Conservation (phyloP, 2,113 vertebrate genomes). For the Romanogobio albipinnatus region DNA sequence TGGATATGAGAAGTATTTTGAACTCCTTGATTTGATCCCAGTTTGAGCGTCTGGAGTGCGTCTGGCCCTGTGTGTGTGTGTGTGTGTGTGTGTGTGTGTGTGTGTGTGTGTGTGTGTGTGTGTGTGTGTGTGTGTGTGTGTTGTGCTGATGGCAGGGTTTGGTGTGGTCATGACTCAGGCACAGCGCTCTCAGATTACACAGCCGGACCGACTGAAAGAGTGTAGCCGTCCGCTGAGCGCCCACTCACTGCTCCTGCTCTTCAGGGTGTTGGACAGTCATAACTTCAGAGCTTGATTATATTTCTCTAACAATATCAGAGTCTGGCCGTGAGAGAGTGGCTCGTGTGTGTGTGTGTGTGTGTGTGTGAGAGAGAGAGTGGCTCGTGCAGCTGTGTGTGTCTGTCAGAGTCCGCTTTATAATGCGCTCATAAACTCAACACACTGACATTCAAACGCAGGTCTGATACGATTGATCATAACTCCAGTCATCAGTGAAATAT, state of each 20-base stretch:
- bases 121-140: too few species aligned
- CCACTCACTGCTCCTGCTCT: not conserved
- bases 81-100: too few species aligned
- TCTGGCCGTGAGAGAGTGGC: not conserved
- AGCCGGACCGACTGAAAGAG: conserved; percentile 19
- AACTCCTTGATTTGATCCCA: not conserved
- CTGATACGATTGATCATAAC: not conserved
- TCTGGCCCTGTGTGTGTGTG: not conserved
- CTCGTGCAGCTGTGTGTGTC: not conserved
- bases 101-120: too few species aligned
- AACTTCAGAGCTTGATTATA: not conserved
- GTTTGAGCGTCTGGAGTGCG: not conserved
- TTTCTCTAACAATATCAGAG: not conserved
- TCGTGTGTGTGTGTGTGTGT: not conserved
- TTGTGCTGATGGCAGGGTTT: conserved; percentile 12
- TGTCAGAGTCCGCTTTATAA: not conserved
- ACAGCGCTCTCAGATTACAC: not conserved
- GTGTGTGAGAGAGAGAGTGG: not conserved
- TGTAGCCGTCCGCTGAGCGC: not conserved
- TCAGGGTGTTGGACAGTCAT: not conserved
- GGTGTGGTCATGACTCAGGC: conserved; percentile 21
- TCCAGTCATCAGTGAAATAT: too few species aligned
- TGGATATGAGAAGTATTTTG: not conserved
- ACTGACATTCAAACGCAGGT: too few species aligned
- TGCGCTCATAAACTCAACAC: not conserved